Percentiles rank a stretch among this genome's conserved stretches.
Evolutionary conservation across 2,888 invertebrate species (phyloP).

Genomic region (Apamea epomidion): DNA sequence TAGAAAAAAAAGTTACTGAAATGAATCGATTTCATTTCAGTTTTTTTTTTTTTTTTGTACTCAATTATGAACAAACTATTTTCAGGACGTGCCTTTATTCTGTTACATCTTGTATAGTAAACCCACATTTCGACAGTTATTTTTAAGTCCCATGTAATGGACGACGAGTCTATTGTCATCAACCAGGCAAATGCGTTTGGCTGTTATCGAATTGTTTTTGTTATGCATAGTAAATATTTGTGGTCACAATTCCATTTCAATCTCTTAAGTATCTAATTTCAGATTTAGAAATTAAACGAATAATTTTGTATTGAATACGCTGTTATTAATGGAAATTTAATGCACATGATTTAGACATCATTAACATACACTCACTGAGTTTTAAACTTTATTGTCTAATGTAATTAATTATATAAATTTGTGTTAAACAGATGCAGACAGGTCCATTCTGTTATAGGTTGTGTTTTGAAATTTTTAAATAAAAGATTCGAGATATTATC

Average conservation of each 20-base stretch:
- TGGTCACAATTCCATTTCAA: not conserved
- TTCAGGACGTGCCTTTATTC: too few species aligned
- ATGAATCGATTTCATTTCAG: too few species aligned
- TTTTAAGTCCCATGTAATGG: not conserved
- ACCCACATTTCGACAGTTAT: not conserved
- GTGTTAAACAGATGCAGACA: conserved; percentile 58
- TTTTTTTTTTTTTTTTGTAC: too few species aligned
- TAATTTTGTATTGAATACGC: conserved; percentile 32
- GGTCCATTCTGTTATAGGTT: conserved; percentile 30
- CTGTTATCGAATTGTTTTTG: not conserved
- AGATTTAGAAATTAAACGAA: conserved; percentile 28
- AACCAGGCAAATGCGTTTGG: too few species aligned
- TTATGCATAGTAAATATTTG: not conserved
- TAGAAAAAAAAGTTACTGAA: too few species aligned
- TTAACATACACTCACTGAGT: conserved; percentile 52
- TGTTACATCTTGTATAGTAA: not conserved
- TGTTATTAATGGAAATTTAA: conserved; percentile 45
- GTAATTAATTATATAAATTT: conserved; percentile 62
- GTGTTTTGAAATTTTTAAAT: conserved; percentile 51
- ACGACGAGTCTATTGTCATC: too few species aligned
- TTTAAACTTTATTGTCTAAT: conserved; percentile 49
- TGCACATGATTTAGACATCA: conserved; percentile 48
- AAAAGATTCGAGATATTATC: conserved; percentile 9
- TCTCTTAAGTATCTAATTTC: not conserved
- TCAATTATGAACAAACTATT: too few species aligned